These are phyloP conservation scores for Brachionus sp. DNA, from an alignment of 1,140 invertebrate species.

Conservation along the genomic window DNA sequence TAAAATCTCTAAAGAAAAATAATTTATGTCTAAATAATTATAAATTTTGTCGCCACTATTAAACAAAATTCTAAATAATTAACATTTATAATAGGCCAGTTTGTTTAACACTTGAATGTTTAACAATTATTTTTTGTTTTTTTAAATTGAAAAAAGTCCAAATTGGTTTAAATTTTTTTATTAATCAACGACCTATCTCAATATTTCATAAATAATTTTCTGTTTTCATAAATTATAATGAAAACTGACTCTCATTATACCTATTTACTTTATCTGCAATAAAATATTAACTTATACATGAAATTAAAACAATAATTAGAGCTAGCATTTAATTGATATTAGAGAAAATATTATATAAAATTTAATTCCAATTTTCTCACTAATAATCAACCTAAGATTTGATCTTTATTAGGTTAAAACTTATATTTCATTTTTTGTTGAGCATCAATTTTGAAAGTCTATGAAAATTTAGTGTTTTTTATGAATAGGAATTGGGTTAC, in stretches of 20 bases:
- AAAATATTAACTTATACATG: not conserved
- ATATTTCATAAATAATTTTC: not conserved
- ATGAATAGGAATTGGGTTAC: slow-evolving; percentile 8
- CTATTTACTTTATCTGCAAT: not conserved
- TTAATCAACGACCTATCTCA: not conserved
- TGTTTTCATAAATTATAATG: not conserved
- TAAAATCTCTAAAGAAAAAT: not conserved
- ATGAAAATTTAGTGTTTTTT: not conserved
- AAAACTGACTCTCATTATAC: not conserved
- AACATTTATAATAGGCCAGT: not conserved
- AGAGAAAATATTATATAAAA: not conserved
- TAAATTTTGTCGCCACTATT: not conserved
- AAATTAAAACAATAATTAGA: not conserved
- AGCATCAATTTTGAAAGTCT: not conserved
- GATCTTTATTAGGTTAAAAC: not conserved
- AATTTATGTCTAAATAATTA: not conserved
- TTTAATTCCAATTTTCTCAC: not conserved
- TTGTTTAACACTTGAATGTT: not conserved
- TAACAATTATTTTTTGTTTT: not conserved
- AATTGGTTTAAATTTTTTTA: not conserved
- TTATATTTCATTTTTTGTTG: not conserved
- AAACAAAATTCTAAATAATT: not conserved
- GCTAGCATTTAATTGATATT: not conserved
- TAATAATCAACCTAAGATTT: not conserved
- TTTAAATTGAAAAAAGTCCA: not conserved